Evolutionary conservation across 2,113 vertebrate genomes (phyloP), one percentile per base, ranked within the genome.

Genomic region (Solea senegalensis): DNA sequence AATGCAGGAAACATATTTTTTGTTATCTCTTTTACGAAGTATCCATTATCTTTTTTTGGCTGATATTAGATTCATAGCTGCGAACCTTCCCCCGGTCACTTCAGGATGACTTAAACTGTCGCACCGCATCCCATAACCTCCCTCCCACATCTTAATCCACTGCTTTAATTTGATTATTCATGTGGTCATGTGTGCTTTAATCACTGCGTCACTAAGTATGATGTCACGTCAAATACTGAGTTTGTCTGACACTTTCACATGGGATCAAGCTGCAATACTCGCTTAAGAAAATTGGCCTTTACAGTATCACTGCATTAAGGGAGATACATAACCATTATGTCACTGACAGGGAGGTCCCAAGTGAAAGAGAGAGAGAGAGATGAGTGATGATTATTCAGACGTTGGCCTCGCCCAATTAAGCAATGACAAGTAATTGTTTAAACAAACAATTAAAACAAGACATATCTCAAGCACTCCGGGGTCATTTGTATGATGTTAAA

Each of bases 371-470:
- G 66, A 59, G 68, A 26, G 50, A 51, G 60, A 55, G 65, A 53
- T 78, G 83, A 87, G 75, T 67, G 72, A 84, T 80, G 58, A 84
- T 84, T 70, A 83, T 75, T 84, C 79, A 74, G 69, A 80, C 57
- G 58, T 80, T 82, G 21, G 72, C 61, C 46, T 67, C 81, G 76
- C 69, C 72, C 88, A 90, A 90, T 92, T 89, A 91, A 81, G 81
- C 83, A 80, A 72, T 78, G 85, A 82, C 86, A 85, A 80, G 82
- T 81, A 86, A 91, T 78, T 83, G 88, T 86, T 85, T 52, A 77
- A 89, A 84, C 72, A 76, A 84, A n/a, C n/a, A n/a, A 92, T 84
- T 88, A 82, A 69, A 77, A 76, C 64, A 75, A 79, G 67, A 82
- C 63, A 60, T 83, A 85, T 84, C 74, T 66, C 68, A 78, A 58